These are phyloP conservation scores for Blastomussa wellsi DNA, from an alignment of 92 coral and sea anemone genomes.

Conservation along the genomic window DNA sequence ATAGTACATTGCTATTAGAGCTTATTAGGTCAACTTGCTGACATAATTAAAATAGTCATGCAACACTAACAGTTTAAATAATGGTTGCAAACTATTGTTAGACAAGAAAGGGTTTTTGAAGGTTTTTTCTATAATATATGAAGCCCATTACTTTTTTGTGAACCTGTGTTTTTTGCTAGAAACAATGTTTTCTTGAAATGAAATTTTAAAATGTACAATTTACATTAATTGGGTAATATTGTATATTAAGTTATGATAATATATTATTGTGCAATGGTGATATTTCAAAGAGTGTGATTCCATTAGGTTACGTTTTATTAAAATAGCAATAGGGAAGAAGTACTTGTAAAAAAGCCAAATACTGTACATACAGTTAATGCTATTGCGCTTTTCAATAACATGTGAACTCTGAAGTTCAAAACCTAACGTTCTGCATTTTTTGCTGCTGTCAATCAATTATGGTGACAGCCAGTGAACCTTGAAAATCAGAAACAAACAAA, in stretches of 20 bases:
- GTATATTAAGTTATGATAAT: not conserved
- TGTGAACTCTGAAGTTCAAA: no score
- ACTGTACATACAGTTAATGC: constrained; percentile 16
- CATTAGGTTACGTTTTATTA: not conserved
- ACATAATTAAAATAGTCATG: not conserved
- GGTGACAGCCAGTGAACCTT: no score
- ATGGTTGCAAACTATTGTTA: not conserved
- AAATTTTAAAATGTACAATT: constrained; percentile 1
- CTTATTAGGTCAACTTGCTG: no score
- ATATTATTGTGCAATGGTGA: constrained; percentile 2
- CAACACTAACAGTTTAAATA: not conserved
- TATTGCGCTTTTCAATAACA: no score
- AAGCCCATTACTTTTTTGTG: not conserved
- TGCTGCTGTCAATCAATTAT: no score
- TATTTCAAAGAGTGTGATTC: constrained; percentile 19
- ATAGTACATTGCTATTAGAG: no score
- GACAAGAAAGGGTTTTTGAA: not conserved
- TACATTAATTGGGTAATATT: not conserved
- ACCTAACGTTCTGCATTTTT: no score
- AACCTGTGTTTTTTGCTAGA: not conserved
- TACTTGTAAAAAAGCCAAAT: not conserved
- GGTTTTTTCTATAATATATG: not conserved
- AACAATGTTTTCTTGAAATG: not conserved
- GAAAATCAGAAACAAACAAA: no score
- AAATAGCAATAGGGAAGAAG: not conserved